phyloP scores from a whole-genome alignment of 1,140 invertebrate genomes.

The Brachionus calyciflorus region DNA sequence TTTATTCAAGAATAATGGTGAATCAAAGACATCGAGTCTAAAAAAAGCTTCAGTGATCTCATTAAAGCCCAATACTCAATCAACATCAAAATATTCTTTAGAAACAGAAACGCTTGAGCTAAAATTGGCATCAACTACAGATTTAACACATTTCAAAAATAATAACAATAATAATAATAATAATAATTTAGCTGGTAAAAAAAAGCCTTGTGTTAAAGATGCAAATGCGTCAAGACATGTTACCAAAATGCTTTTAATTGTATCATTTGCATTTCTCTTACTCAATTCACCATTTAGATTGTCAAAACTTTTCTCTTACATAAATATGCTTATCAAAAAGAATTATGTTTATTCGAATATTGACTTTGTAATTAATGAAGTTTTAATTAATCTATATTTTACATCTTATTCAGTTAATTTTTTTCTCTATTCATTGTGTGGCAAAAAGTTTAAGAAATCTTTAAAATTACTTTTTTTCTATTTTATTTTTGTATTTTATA shows the following conservation, averaged over 20 bases:
- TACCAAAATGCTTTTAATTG: slow-evolving; percentile 39
- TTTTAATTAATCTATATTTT: slow-evolving; percentile 46
- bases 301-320: slow-evolving; percentile 12
- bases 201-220: neutral
- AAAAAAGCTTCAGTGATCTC: neutral
- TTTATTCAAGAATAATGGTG: neutral
- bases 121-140: neutral
- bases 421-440: slow-evolving; percentile 44
- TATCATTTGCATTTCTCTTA: slow-evolving; percentile 33
- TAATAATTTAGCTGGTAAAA: neutral
- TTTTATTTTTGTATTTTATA: slow-evolving; percentile 8
- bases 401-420: slow-evolving; percentile 44
- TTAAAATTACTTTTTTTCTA: neutral
- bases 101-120: neutral
- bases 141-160: neutral
- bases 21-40: neutral
- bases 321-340: slow-evolving; percentile 23
- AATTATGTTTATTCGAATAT: slow-evolving; percentile 29
- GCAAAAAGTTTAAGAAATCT: slow-evolving; percentile 18
- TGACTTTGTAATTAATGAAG: slow-evolving; percentile 41
- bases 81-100: neutral
- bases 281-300: slow-evolving; percentile 41
- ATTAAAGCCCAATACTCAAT: neutral
- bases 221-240: neutral
- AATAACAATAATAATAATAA: no score